These are phyloP conservation scores for Pluvialis apricaria DNA, from an alignment of 2,113 vertebrate genomes.

Conservation along the genomic window DNA sequence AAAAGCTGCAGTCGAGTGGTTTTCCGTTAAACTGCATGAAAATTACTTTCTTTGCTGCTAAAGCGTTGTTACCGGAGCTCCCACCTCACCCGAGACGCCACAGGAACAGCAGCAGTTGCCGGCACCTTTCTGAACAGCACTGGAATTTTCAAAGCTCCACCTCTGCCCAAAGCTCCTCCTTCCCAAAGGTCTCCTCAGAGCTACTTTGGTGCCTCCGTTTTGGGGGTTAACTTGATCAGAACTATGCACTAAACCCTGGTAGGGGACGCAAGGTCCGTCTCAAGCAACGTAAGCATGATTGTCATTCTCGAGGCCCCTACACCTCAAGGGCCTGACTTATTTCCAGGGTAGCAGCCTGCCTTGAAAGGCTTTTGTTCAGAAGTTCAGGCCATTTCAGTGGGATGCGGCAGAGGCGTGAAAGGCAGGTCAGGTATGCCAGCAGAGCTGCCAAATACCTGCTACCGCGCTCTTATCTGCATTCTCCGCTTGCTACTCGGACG, in stretches of 20 bases:
- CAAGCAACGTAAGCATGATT: not conserved
- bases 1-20: not conserved
- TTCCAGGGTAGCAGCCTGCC: not conserved
- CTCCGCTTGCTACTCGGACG: accelerated
- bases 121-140: not conserved
- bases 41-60: not conserved
- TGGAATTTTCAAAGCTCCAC: slow-evolving; percentile 39
- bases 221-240: not conserved
- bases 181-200: not conserved
- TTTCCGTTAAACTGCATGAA: not conserved
- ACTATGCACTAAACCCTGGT: not conserved
- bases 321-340: not conserved
- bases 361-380: not conserved
- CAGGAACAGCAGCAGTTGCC: not conserved
- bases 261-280: not conserved
- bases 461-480: not conserved
- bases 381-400: not conserved
- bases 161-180: not conserved
- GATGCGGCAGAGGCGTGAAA: not conserved
- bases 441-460: not conserved
- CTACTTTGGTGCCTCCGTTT: not conserved
- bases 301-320: not conserved
- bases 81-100: not conserved
- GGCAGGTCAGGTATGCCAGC: not conserved
- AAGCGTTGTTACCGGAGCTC: not conserved